Base-by-base conservation (phyloP, 1,140 invertebrate genomes). In the Catajapyx aquilonaris region DNA sequence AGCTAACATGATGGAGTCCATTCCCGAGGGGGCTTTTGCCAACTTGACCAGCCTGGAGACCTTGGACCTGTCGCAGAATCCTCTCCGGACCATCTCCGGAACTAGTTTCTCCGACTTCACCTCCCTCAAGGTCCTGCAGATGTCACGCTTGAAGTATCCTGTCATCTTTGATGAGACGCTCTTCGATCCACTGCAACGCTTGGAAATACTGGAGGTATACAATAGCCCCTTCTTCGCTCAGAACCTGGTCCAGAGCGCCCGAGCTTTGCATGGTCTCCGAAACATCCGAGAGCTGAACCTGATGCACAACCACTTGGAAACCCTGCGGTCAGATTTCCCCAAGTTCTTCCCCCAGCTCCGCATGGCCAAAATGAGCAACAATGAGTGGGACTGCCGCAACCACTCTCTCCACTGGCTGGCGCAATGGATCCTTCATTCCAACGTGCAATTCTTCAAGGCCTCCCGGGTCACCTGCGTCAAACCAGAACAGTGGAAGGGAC, bases 1-100 rank as follows among this genome's bases (percentile, higher is more conserved):
- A 16, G 50, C 58, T 31, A 65, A 65, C 44, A 48, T 48, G 20
- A 49, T 66, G 9, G 45, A 52, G 30, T 46, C 45, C 19, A 46
- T 65, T 21, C 46, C 52, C 13, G 34, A 44, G 15, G 39, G 45
- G n/a, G 45, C 50, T 9, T 61, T 67, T 36, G 36, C 44, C 11
- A 50, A 52, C 25, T 45, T 64, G 7, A 40, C 41, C 2, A 52
- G 47, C 34, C 48, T 67, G 5, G 48, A 53, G 46, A 66, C 67
- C 37, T 60, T 87, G 34, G 77, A 81, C 58, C 52, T 86, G 45
- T 83, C 80, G 4, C 64, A 72, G 49, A 83, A 84, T 58, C 75
- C 76, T 5, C 59, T 83, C 41, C 66, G 68, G 50, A 53, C 59
- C 37, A 57, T 83, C 30, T 61, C 69, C 2, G 64, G 66, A 18